Evolutionary conservation across 1,140 invertebrate genomes (phyloP).

Genomic region (Galendromus occidentalis): DNA sequence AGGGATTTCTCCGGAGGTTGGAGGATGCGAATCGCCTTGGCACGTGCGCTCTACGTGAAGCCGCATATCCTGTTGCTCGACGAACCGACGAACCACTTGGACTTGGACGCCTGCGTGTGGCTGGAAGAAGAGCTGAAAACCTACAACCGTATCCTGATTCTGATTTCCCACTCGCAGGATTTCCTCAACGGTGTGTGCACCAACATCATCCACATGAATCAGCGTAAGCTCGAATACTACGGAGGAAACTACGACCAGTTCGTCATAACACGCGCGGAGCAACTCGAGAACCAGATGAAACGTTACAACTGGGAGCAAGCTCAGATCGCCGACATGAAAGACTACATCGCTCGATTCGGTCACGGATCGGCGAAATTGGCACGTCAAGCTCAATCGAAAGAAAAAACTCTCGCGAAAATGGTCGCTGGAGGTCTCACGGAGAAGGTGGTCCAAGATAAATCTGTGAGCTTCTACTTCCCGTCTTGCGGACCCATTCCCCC

Average conservation of each 20-base stretch:
- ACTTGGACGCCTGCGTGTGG: slow-evolving; percentile 93
- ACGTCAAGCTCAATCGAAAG: slow-evolving; percentile 93
- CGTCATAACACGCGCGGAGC: slow-evolving; percentile 68
- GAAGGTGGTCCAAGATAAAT: slow-evolving; percentile 72
- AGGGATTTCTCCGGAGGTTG: slow-evolving; percentile 95
- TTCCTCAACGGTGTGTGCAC: slow-evolving; percentile 98
- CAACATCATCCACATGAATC: slow-evolving; percentile 89
- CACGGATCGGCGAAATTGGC: slow-evolving; percentile 96
- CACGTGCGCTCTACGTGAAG: slow-evolving; percentile 37
- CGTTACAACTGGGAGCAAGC: slow-evolving; percentile 99
- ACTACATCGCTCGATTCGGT: slow-evolving; percentile 97
- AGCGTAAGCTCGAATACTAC: slow-evolving; percentile 83
- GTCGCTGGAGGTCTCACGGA: slow-evolving; percentile 89
- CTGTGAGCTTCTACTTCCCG: slow-evolving; percentile 82
- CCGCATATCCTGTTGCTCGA: slow-evolving; percentile 34
- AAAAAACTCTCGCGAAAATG: slow-evolving; percentile 98
- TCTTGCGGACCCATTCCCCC: slow-evolving; percentile 90
- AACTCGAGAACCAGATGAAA: slow-evolving; percentile 95
- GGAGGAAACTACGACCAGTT: slow-evolving; percentile 90
- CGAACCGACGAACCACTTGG: slow-evolving; percentile 47
- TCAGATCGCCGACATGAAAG: slow-evolving; percentile 98
- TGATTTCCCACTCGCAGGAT: slow-evolving; percentile 99
- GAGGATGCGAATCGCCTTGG: slow-evolving; percentile 97
- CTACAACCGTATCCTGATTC: slow-evolving; percentile 89
- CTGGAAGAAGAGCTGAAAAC: slow-evolving; percentile 88